Base-by-base conservation (phyloP, 2,888 invertebrate genomes). In the Cryptocephalus moraei region DNA sequence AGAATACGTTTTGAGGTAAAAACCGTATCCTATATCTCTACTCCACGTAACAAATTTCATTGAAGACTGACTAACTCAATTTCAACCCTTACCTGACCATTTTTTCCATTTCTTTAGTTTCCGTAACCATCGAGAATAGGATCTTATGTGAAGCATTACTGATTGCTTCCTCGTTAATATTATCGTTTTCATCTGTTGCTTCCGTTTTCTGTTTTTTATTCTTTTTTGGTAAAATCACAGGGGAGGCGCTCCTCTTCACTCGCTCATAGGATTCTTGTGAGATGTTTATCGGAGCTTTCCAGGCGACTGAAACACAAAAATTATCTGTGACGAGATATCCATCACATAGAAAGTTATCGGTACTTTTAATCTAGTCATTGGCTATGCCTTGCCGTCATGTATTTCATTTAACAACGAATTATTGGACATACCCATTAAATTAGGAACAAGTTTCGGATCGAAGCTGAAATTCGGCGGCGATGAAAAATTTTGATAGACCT, bases 231-330 rank as follows among this genome's bases (percentile, higher is more conserved):
- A 64, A 39, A 6, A 59, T 45, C 8, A 65, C 58, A 12, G 72
- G 78, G n/a, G 78, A 76, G 1, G 80, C 78, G 49, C 80, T 79
- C 12, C 86, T 79, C 63, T 89, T 90, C 4, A 88, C 85, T 10
- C 87, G 81, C 69, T 91, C 90, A 67, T 89, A 87, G 0, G 86
- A 84, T 59, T 91, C 91, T 62, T 84, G 89, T 0, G 87, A 86
- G 55, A 95, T 84, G 64, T 89, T 89, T 49, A 93, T 88, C 0
- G 92, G 92, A 72, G 86, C 84, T 70, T 91, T 92, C 95, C 95
- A 96, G 0, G 92, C 89, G 67, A 84, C 92, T 92, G 50, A 33
- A 51, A 49, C 14, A 22, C 22, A 22, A 22, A 22, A 22, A 2
- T 22, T 2, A 22, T 22, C 6, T 6, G 22, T 22, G 22, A 6